Evolutionary conservation across 1,140 invertebrate species (phyloP).

Genomic region (Drosophila repleta): DNA sequence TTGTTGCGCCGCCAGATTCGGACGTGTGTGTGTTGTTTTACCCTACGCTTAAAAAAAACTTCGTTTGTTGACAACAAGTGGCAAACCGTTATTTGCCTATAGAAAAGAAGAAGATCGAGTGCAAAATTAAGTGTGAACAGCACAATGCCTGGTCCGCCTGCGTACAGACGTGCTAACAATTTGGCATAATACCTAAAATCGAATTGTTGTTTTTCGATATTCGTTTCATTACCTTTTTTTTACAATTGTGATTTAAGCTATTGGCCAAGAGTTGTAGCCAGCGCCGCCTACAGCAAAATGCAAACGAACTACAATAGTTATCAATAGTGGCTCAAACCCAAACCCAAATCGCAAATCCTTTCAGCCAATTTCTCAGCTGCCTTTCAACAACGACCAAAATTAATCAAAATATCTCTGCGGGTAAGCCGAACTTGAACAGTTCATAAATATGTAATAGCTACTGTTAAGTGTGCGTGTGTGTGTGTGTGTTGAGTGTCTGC

Average conservation of each 20-base stretch:
- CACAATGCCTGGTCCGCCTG: conserved; percentile 32
- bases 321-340: conserved; percentile 26
- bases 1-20: conserved; percentile 41
- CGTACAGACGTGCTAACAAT: conserved; percentile 17
- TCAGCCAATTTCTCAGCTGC: conserved; percentile 20
- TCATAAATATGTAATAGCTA: conserved; percentile 44
- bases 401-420: conserved; percentile 11
- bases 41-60: not conserved
- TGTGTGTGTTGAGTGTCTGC: not conserved
- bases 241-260: conserved; percentile 20
- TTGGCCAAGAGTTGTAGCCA: not conserved
- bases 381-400: conserved; percentile 26
- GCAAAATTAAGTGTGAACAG: not conserved
- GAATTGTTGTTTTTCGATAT: conserved; percentile 1
- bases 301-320: conserved; percentile 39
- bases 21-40: conserved; percentile 32
- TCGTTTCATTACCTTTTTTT: conserved; percentile 7
- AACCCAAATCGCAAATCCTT: conserved; percentile 22
- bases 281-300: conserved; percentile 55
- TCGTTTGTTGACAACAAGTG: conserved; percentile 30
- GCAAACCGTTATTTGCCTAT: conserved; percentile 31
- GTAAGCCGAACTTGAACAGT: conserved; percentile 53
- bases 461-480: conserved; percentile 5
- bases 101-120: conserved; percentile 1
- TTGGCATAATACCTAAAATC: conserved; percentile 33